Evolutionary conservation across 2,888 invertebrate species (phyloP).

Genomic region (Holacanthella duospinosa): DNA sequence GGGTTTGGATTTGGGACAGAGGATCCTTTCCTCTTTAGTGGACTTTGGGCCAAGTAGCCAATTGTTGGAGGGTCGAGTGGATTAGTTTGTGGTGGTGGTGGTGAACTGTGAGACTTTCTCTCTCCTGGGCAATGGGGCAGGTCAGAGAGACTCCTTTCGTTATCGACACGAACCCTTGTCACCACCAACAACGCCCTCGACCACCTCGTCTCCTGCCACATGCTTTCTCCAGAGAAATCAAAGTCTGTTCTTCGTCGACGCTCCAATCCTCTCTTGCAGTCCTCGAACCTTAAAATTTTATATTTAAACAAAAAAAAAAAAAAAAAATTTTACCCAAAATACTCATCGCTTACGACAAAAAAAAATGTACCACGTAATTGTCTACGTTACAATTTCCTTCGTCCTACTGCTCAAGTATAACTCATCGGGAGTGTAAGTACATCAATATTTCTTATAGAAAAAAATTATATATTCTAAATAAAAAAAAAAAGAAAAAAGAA

Average conservation of each 20-base stretch:
- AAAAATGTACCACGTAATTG: conserved; percentile 30
- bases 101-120: conserved; percentile 7
- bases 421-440: conserved; percentile 37
- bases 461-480: not conserved
- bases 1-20: too few species aligned
- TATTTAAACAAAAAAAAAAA: too few species aligned
- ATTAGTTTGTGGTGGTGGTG: conserved; percentile 5
- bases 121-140: conserved; percentile 9
- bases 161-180: not conserved
- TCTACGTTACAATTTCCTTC: conserved; percentile 35
- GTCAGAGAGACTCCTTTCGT: conserved; percentile 11
- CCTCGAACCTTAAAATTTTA: not conserved
- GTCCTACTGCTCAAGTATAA: conserved; percentile 38
- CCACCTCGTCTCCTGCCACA: not conserved
- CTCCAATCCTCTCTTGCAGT: not conserved
- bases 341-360: not conserved
- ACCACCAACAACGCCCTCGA: not conserved
- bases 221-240: not conserved
- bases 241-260: not conserved
- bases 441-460: not conserved
- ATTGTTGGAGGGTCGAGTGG: too few species aligned
- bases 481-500: not conserved
- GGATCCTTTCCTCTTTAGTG: too few species aligned
- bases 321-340: not conserved
- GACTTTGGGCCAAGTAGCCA: too few species aligned